Percentiles rank a stretch among this genome's conserved stretches.
Conservation (phyloP, 1,140 invertebrate species). For the Arion vulgaris region DNA sequence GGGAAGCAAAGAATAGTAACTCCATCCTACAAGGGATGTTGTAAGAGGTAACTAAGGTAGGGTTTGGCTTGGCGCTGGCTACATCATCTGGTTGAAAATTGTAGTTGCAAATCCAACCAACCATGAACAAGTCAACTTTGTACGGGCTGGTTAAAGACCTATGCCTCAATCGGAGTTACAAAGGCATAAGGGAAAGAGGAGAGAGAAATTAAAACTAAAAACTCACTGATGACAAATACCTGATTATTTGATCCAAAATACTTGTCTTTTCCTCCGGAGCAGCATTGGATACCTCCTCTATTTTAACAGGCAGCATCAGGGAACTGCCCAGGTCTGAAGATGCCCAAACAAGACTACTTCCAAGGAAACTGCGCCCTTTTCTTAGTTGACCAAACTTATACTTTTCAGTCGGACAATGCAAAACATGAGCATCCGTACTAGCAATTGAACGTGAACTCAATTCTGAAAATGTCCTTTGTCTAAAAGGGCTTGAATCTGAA, state of each 20-base stretch:
- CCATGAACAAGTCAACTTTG: too few species aligned
- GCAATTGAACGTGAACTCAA: background rate
- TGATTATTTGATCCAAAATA: background rate
- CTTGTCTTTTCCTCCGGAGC: background rate
- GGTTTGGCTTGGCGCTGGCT: too few species aligned
- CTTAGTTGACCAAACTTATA: slow-evolving; percentile 21
- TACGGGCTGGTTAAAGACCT: too few species aligned
- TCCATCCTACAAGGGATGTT: too few species aligned
- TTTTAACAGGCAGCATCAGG: slow-evolving; percentile 1
- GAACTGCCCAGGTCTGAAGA: slow-evolving; percentile 26
- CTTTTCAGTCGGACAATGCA: background rate
- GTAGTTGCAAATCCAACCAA: too few species aligned
- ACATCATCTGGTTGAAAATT: too few species aligned
- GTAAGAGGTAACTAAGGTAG: too few species aligned
- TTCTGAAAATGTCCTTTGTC: background rate
- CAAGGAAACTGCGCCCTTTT: background rate
- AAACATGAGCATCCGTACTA: background rate
- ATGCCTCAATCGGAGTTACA: too few species aligned
- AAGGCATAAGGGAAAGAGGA: too few species aligned
- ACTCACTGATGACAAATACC: background rate
- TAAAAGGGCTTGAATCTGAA: background rate
- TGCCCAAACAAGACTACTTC: slow-evolving; percentile 10
- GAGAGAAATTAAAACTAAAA: too few species aligned
- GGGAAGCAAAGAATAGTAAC: too few species aligned
- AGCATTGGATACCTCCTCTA: background rate